Conservation (phyloP, 2,113 vertebrate species). For the Takifugu bimaculatus region DNA sequence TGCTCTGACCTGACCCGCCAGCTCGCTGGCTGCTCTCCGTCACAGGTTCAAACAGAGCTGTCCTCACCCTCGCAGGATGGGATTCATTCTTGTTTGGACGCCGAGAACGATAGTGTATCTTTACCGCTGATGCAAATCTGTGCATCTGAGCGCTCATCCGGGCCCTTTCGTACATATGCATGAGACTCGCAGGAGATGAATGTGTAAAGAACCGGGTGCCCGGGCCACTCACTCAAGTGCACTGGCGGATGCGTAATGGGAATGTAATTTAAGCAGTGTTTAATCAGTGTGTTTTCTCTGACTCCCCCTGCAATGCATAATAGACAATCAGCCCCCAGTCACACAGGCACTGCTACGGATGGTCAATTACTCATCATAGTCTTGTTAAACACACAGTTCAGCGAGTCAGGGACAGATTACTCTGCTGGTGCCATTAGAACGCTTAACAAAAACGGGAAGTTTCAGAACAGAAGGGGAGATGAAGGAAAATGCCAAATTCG, state of each 20-base stretch:
- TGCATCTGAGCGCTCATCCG: conserved; percentile 36
- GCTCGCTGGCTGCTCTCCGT: conserved; percentile 47
- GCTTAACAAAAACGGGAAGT: conserved; percentile 19
- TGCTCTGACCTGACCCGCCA: conserved; percentile 18
- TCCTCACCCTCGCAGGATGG: conserved; percentile 38
- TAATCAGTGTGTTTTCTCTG: conserved; percentile 71
- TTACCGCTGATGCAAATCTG: too few species aligned
- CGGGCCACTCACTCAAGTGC: conserved; percentile 52
- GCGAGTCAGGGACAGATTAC: conserved; percentile 61
- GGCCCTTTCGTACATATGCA: conserved; percentile 59
- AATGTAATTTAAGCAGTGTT: conserved; percentile 67
- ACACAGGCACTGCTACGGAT: conserved; percentile 60
- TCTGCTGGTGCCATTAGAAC: conserved; percentile 63
- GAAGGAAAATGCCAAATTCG: conserved; percentile 22
- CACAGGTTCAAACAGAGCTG: conserved; percentile 38
- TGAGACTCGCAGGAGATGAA: conserved; percentile 58
- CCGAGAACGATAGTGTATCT: too few species aligned
- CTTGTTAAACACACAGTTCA: conserved; percentile 70
- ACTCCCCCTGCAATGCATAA: conserved; percentile 66
- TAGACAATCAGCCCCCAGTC: conserved; percentile 68
- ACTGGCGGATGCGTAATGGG: conserved; percentile 56
- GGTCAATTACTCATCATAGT: conserved; percentile 75
- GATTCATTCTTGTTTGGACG: conserved; percentile 42
- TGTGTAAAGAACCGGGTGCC: conserved; percentile 43
- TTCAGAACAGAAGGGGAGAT: not conserved